Conservation (phyloP, 2,113 vertebrate genomes). For the Tetrao urogallus region DNA sequence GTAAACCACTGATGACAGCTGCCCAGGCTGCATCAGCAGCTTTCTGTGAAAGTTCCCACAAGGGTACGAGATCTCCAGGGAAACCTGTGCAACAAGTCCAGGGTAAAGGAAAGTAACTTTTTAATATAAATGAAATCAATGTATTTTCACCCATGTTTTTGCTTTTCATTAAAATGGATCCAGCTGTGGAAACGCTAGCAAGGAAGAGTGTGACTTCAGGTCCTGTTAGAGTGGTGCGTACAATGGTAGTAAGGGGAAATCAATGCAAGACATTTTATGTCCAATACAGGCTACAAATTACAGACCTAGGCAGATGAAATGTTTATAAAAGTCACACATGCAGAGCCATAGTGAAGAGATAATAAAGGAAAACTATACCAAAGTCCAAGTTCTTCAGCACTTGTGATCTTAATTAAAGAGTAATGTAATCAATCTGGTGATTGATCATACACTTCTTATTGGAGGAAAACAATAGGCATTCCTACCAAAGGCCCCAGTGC, state of each 20-base stretch:
- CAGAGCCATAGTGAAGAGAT: not conserved
- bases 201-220: not conserved
- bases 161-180: not conserved
- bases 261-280: not conserved
- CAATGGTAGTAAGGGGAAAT: not conserved
- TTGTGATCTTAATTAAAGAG: constrained; percentile 18
- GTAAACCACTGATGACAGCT: not conserved
- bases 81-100: not conserved
- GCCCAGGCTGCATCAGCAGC: not conserved
- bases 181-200: not conserved
- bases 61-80: not conserved
- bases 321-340: constrained; percentile 13
- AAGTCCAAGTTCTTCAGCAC: constrained; percentile 28
- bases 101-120: not conserved
- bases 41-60: not conserved
- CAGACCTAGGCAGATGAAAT: not conserved
- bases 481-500: not conserved
- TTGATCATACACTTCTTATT: constrained; percentile 65
- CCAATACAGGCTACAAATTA: not conserved
- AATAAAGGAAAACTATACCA: not conserved
- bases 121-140: not conserved
- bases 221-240: not conserved
- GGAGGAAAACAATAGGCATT: not conserved
- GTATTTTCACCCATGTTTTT: constrained; percentile 11
- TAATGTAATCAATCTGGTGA: constrained; percentile 6